These are phyloP conservation scores for Pangasianodon hypophthalmus DNA, from an alignment of 2,113 vertebrate genomes.

Conservation along the genomic window DNA sequence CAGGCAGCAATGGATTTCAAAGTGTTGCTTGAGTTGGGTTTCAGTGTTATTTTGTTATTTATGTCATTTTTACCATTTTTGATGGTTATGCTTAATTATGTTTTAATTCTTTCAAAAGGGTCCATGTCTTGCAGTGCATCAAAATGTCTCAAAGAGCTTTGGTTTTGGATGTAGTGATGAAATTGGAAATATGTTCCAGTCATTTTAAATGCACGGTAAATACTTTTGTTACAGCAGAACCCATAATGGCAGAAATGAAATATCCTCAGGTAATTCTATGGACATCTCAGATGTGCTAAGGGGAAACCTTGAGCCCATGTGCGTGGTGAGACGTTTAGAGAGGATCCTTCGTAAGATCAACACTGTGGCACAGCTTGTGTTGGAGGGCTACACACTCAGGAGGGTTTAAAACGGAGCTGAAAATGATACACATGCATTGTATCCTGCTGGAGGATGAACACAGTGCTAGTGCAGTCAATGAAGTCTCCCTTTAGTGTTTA, in stretches of 20 bases:
- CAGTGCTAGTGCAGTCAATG: conserved; percentile 34
- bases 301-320: neutral
- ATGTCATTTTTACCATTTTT: neutral
- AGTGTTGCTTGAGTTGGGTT: conserved; percentile 11
- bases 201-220: neutral
- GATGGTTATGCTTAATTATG: neutral
- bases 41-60: neutral
- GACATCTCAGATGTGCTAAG: neutral
- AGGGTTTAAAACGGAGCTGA: neutral
- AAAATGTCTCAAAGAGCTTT: neutral
- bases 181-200: neutral
- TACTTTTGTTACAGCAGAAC: neutral
- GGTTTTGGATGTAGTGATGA: neutral
- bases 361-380: conserved; percentile 1
- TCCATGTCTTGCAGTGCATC: neutral
- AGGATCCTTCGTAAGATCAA: neutral
- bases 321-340: neutral
- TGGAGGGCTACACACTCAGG: neutral
- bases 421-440: conserved; percentile 17
- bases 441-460: conserved; percentile 6
- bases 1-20: conserved; percentile 60
- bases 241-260: neutral
- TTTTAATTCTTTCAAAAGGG: neutral
- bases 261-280: neutral
- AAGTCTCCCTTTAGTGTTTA: conserved; percentile 56